Evolutionary conservation across 2,113 vertebrate genomes (phyloP).

Genomic region (Nipponia nippon): DNA sequence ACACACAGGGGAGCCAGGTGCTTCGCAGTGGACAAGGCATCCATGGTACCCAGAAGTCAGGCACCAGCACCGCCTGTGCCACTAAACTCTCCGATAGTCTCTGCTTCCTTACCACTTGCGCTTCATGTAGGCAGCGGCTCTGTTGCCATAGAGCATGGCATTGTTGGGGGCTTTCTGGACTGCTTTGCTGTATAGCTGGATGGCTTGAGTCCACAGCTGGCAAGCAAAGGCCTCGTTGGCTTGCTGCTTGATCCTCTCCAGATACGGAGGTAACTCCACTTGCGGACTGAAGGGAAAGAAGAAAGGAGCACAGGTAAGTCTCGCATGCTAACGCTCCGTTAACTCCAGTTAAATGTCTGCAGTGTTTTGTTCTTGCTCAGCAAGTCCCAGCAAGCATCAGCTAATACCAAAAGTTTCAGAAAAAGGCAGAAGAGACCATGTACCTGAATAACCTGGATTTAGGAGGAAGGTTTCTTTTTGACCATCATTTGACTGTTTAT

Average conservation of each 20-base stretch:
- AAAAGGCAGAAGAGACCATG: background rate
- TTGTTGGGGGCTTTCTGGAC: conserved; percentile 88
- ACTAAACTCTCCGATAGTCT: background rate
- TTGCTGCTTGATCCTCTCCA: conserved; percentile 94
- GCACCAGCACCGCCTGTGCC: background rate
- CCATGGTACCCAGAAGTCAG: rapidly evolving
- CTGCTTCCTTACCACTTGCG: conserved; percentile 88
- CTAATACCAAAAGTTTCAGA: background rate
- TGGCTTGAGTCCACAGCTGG: conserved; percentile 98
- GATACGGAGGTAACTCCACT: conserved; percentile 85
- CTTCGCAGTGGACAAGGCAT: rapidly evolving
- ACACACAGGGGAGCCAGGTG: rapidly evolving
- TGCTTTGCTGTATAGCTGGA: conserved; percentile 96
- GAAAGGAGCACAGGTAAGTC: background rate
- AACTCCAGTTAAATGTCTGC: background rate
- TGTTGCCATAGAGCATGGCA: conserved; percentile 95
- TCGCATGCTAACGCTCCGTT: background rate
- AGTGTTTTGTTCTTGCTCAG: background rate
- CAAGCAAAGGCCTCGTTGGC: conserved; percentile 96
- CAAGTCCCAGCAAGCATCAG: background rate
- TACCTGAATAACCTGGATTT: background rate
- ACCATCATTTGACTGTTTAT: background rate
- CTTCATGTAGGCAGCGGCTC: conserved; percentile 98
- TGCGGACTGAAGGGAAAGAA: conserved; percentile 72
- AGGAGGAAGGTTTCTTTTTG: background rate